Evolutionary conservation across 2,888 invertebrate genomes (phyloP), one percentile per base, ranked within the genome.

Genomic region (Chrysodeixis includens): DNA sequence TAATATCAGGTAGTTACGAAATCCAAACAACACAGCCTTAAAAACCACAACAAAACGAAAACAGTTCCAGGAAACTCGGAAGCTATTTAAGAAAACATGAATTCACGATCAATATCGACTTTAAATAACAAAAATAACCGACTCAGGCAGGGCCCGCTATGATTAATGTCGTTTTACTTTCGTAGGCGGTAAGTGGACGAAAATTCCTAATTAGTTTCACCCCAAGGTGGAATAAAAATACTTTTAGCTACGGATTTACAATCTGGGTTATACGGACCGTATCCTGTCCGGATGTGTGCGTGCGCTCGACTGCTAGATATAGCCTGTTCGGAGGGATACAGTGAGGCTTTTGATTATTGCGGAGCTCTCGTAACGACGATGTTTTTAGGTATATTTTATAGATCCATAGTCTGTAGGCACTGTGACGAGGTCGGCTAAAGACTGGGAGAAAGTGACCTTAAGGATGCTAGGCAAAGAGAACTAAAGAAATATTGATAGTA

Each of bases 131-230:
- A 44, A 63, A 64, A 44, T 52, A 75, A 61, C 56, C 40, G 62
- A 56, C 44, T 6, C 26, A 26, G 26, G 3, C 69, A 26, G 26
- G 3, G 67, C 59, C 68, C 66, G 54, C 66, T 72, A 82, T 80
- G 80, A 82, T 80, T 82, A 74, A 82, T 81, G 66, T 68, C 66
- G 54, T 78, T 74, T 61, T 68, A 70, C 70, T 56, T 74, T 71
- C 69, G 68, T 73, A 76, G 57, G 67, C 64, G 56, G 67, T 75
- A 71, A 75, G 75, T 76, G 76, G 77, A 77, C 77, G 77, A 84
- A 87, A 86, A 88, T 89, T 84, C 83, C 82, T 76, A 86, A 89
- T 90, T 90, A 84, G 86, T 74, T 83, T 76, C 86, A 85, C 86
- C 85, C 85, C 62, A 66, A 64, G 53, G 20, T 22, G 62, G 68